Evolutionary conservation across 2,888 invertebrate genomes (phyloP).

Genomic region (Dorcus hopei): DNA sequence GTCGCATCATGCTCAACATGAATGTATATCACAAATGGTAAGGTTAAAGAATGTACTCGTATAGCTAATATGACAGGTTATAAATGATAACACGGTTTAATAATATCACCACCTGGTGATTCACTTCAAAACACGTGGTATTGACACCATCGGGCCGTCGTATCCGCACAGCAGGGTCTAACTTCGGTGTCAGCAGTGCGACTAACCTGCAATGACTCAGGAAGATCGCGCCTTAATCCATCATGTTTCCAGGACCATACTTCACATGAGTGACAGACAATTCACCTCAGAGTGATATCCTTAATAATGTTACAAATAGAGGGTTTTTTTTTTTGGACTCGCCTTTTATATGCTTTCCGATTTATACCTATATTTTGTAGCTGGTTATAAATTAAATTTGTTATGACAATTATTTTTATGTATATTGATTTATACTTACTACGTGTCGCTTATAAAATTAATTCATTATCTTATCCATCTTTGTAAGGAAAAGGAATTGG

Average conservation of each 20-base stretch:
- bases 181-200: not conserved
- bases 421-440: no score
- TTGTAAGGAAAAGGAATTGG: no score
- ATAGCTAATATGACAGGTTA: conserved; percentile 23
- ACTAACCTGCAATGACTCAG: not conserved
- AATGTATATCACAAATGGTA: not conserved
- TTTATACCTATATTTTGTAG: no score
- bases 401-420: no score
- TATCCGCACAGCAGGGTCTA: not conserved
- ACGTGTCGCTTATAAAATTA: no score
- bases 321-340: no score
- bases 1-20: not conserved
- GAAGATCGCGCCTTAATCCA: not conserved
- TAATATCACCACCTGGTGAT: conserved; percentile 30
- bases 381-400: no score
- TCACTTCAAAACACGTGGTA: conserved; percentile 11
- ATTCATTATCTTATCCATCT: no score
- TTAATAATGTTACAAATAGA: no score
- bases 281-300: no score
- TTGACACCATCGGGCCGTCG: conserved; percentile 11
- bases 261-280: no score
- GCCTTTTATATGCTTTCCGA: no score
- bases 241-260: not conserved
- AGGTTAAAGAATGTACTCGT: conserved; percentile 10
- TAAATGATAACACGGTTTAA: conserved; percentile 24